Conservation (phyloP, 2,113 vertebrate genomes). For the Pelecanoides urinatrix region DNA sequence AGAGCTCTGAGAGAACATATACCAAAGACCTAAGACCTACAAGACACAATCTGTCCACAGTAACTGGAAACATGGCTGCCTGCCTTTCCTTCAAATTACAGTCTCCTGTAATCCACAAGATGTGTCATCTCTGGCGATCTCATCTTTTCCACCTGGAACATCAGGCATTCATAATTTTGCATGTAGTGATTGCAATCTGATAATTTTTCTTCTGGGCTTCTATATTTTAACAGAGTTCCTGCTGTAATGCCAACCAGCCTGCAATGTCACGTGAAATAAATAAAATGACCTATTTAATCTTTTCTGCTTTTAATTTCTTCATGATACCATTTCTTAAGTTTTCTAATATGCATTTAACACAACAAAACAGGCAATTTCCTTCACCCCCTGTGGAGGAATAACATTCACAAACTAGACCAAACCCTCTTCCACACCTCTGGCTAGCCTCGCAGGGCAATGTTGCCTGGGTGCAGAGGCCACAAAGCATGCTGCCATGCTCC, state of each 20-base stretch:
- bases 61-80: background rate
- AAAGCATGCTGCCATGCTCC: background rate
- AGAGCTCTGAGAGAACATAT: background rate
- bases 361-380: background rate
- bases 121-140: rapidly evolving
- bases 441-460: background rate
- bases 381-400: rapidly evolving
- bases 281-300: background rate
- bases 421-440: background rate
- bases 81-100: background rate
- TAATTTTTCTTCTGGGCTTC: background rate
- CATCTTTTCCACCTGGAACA: background rate
- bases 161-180: background rate
- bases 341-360: background rate
- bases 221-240: background rate
- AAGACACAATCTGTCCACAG: background rate
- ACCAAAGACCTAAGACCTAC: background rate
- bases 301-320: background rate
- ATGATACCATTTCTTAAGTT: background rate
- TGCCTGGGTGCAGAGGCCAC: background rate
- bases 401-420: background rate
- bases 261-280: background rate
- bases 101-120: background rate
- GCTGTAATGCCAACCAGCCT: background rate
- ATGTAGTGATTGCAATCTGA: background rate